Conservation (phyloP, 1,140 invertebrate species). For the Solenopsis invicta region DNA sequence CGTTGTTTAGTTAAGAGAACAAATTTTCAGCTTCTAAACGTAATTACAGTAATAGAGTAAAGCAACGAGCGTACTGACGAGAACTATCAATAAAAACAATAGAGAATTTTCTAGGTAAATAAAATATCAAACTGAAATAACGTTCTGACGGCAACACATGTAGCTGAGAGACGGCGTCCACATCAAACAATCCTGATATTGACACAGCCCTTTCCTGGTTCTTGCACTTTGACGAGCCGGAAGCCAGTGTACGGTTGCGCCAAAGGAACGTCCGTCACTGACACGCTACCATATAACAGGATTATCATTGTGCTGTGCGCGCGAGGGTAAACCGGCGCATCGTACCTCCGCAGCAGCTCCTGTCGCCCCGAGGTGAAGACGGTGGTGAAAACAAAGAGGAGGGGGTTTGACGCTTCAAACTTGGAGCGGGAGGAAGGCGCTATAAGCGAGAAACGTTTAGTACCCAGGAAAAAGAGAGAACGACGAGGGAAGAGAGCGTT, state of each 20-base stretch:
- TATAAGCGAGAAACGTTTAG: slow-evolving; percentile 15
- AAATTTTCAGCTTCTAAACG: background rate
- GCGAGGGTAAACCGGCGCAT: slow-evolving; percentile 39
- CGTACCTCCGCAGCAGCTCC: slow-evolving; percentile 38
- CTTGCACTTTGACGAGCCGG: slow-evolving; percentile 58
- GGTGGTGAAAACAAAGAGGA: slow-evolving; percentile 45
- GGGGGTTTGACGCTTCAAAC: slow-evolving; percentile 27
- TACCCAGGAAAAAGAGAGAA: background rate
- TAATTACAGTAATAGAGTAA: background rate
- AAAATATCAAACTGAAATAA: slow-evolving; percentile 47
- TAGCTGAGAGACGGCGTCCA: slow-evolving; percentile 55
- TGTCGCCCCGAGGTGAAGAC: slow-evolving; percentile 48
- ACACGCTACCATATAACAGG: slow-evolving; percentile 59
- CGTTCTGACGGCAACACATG: slow-evolving; percentile 8
- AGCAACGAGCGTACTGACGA: background rate
- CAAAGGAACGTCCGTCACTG: slow-evolving; percentile 63
- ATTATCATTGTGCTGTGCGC: slow-evolving; percentile 57
- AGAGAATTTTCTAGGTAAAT: slow-evolving; percentile 33
- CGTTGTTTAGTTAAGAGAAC: background rate
- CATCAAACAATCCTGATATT: slow-evolving; percentile 63
- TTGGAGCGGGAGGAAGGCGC: background rate
- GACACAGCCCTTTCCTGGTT: slow-evolving; percentile 61
- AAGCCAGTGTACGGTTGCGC: slow-evolving; percentile 24
- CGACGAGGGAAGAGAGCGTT: background rate
- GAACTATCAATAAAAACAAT: slow-evolving; percentile 11